A percentile compares a stretch with the other conserved stretches of the same genome.
Conservation (phyloP, 2,888 invertebrate species). For the Drosophila aldrichi region DNA sequence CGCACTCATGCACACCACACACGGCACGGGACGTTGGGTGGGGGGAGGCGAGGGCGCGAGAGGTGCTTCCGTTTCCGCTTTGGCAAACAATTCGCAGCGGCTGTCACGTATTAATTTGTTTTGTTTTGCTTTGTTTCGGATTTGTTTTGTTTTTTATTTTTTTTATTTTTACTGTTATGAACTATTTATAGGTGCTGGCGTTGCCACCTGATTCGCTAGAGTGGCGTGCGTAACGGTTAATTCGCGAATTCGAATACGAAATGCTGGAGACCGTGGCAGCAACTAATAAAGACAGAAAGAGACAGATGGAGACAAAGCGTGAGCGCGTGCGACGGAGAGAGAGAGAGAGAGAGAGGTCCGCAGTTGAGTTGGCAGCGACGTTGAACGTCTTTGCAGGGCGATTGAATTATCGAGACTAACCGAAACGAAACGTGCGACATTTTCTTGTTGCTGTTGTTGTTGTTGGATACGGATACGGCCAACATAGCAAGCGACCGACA, state of each 20-base stretch:
- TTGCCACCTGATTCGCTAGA: conserved; percentile 40
- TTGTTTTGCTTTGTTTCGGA: conserved; percentile 1
- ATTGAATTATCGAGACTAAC: conserved; percentile 83
- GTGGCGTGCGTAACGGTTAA: conserved; percentile 35
- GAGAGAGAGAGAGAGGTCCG: conserved; percentile 1
- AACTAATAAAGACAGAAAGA: background rate
- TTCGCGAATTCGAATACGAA: conserved; percentile 15
- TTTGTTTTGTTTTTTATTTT: background rate
- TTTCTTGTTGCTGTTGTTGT: conserved; percentile 71
- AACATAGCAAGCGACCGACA: conserved; percentile 48
- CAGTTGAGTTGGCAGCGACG: conserved; percentile 38
- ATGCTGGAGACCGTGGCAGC: background rate
- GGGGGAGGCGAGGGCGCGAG: conserved; percentile 6
- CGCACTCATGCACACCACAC: conserved; percentile 18
- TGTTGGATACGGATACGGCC: conserved; percentile 62
- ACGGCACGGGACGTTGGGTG: conserved; percentile 26
- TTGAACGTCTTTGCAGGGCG: conserved; percentile 81
- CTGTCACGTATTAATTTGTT: conserved; percentile 37
- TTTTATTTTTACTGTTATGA: background rate
- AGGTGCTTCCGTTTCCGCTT: conserved; percentile 53
- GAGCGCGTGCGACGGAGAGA: background rate
- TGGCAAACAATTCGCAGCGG: conserved; percentile 16
- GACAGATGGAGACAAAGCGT: background rate
- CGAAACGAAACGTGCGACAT: conserved; percentile 80
- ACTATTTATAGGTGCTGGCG: conserved; percentile 14